Evolutionary conservation across 1,140 invertebrate species (phyloP).

Genomic region (Penaeus indicus): DNA sequence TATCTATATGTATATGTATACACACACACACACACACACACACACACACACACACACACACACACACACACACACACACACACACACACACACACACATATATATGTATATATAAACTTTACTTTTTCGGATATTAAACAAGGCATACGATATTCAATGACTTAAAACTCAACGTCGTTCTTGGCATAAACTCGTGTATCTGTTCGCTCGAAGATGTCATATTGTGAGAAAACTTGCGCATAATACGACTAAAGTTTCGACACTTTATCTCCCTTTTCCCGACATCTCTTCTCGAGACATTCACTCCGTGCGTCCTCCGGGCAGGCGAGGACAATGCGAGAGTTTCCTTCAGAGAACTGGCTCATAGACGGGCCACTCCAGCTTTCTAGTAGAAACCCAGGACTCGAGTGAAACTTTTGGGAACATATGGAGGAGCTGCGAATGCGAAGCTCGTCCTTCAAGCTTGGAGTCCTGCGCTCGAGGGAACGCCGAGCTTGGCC

Average conservation of each 20-base stretch:
- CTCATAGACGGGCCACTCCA: conserved; percentile 26
- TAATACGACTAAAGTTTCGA: too few species aligned
- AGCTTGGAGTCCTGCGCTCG: too few species aligned
- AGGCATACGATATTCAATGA: neutral
- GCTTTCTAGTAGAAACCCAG: conserved; percentile 48
- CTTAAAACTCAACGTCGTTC: neutral
- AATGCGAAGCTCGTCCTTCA: neutral
- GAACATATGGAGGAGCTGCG: neutral
- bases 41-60: neutral
- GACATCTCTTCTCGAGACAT: neutral
- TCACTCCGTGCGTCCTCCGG: neutral
- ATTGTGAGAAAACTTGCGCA: too few species aligned
- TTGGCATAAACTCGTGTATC: too few species aligned
- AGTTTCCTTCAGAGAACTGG: conserved; percentile 33
- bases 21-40: neutral
- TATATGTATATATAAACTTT: neutral
- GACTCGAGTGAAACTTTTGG: conserved; percentile 22
- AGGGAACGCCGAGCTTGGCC: neutral
- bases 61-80: conserved; percentile 2
- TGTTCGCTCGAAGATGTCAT: too few species aligned
- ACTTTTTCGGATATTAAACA: neutral
- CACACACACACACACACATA: neutral
- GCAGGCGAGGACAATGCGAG: neutral
- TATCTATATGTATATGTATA: neutral
- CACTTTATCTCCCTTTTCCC: neutral